phyloP scores from a whole-genome alignment of 1,140 invertebrate genomes.

The Mercenaria mercenaria region DNA sequence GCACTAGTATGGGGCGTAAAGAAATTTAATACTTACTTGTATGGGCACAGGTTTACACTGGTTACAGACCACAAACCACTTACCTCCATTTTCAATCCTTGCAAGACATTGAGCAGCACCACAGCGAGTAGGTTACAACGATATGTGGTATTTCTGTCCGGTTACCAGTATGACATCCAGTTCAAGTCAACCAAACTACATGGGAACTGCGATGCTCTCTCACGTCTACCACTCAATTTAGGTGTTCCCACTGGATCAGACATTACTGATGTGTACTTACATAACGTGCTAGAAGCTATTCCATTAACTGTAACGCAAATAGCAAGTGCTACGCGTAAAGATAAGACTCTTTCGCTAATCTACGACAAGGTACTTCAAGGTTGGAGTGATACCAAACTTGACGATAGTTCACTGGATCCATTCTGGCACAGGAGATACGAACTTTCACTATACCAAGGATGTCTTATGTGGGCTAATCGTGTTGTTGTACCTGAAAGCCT shows the following conservation, averaged over 20 bases:
- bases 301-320: not conserved
- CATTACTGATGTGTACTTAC: not conserved
- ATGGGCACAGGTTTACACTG: constrained; percentile 83
- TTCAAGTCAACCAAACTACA: constrained; percentile 64
- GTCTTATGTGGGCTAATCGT: no score
- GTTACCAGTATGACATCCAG: not conserved
- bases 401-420: no score
- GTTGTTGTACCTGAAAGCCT: no score
- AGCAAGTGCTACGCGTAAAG: no score
- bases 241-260: not conserved
- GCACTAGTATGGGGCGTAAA: no score
- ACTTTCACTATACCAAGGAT: no score
- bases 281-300: not conserved
- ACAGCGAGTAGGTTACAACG: constrained; percentile 78
- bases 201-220: constrained; percentile 1
- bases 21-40: constrained; percentile 87
- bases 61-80: constrained; percentile 87
- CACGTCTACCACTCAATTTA: not conserved
- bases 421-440: no score
- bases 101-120: constrained; percentile 81
- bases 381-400: no score
- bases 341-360: no score
- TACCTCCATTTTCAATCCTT: constrained; percentile 81
- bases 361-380: no score
- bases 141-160: constrained; percentile 80